Evolutionary conservation across 2,113 vertebrate genomes (phyloP).

Genomic region (Melanostigma gelatinosum): DNA sequence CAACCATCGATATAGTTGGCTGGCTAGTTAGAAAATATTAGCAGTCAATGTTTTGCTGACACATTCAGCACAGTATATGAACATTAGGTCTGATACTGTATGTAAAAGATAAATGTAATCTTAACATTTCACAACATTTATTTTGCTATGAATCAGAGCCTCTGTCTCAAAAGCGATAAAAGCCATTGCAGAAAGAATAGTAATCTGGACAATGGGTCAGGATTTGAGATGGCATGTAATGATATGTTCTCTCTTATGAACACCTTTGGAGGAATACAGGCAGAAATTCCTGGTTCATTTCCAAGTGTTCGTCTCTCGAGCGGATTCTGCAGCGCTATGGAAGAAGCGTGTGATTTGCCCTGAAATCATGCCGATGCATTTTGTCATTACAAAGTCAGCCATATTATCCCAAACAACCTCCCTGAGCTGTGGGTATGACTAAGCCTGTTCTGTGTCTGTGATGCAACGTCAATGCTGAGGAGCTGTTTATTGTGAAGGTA

Average conservation of each 20-base stretch:
- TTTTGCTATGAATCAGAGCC: neutral
- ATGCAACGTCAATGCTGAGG: conserved; percentile 48
- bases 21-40: neutral
- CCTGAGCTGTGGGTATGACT: conserved; percentile 63
- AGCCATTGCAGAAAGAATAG: neutral
- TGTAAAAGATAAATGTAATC: neutral
- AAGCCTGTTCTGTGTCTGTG: conserved; percentile 68
- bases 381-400: conserved; percentile 73
- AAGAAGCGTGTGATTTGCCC: conserved; percentile 55
- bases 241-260: neutral
- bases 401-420: conserved; percentile 63
- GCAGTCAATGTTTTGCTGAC: neutral
- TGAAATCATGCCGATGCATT: conserved; percentile 63
- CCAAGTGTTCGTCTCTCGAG: conserved; percentile 4
- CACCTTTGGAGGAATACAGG: neutral
- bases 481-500: conserved; percentile 62
- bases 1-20: neutral
- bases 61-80: neutral
- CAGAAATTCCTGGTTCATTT: conserved; percentile 7
- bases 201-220: neutral
- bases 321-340: conserved; percentile 17
- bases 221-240: neutral
- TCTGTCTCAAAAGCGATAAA: conserved; percentile 2
- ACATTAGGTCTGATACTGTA: neutral
- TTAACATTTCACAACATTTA: neutral